Evolutionary conservation across 2,113 vertebrate genomes (phyloP).

Genomic region (Ceyx melanurus): DNA sequence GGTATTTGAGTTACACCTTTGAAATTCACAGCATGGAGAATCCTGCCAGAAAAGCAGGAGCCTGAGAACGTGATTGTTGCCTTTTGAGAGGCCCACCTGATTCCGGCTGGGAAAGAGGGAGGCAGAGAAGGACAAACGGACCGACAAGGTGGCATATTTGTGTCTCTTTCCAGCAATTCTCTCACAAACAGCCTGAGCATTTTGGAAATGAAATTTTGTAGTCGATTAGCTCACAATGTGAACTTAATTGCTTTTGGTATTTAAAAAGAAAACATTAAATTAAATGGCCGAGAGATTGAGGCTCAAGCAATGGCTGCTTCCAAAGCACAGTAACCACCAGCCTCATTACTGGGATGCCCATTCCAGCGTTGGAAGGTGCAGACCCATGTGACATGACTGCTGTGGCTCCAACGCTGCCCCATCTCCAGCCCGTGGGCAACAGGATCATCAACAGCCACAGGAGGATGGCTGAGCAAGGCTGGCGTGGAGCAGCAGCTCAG

Average conservation of each 20-base stretch:
- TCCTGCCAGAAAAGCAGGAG: neutral
- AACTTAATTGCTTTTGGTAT: constrained; percentile 74
- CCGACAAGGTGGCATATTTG: neutral
- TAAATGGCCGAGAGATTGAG: constrained; percentile 69
- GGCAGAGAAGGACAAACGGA: neutral
- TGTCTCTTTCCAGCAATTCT: constrained; percentile 16
- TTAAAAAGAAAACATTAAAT: constrained; percentile 68
- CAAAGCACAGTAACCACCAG: constrained; percentile 50
- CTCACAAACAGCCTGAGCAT: constrained; percentile 61
- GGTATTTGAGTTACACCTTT: neutral
- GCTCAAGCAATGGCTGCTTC: constrained; percentile 63
- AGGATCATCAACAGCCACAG: neutral
- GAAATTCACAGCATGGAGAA: neutral
- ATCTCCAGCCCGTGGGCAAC: neutral
- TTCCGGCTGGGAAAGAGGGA: neutral
- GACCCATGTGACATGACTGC: neutral
- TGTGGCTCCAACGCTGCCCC: neutral
- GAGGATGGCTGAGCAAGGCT: neutral
- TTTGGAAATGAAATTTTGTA: constrained; percentile 71
- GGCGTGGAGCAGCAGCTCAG: neutral
- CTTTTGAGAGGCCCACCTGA: neutral
- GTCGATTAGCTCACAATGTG: constrained; percentile 70
- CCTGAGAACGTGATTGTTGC: neutral
- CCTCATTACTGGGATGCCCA: constrained; percentile 33
- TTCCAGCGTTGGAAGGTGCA: neutral